A percentile compares a stretch with the other conserved stretches of the same genome.
Evolutionary conservation across 2,113 vertebrate genomes (phyloP).

Genomic region (Lates calcarifer): DNA sequence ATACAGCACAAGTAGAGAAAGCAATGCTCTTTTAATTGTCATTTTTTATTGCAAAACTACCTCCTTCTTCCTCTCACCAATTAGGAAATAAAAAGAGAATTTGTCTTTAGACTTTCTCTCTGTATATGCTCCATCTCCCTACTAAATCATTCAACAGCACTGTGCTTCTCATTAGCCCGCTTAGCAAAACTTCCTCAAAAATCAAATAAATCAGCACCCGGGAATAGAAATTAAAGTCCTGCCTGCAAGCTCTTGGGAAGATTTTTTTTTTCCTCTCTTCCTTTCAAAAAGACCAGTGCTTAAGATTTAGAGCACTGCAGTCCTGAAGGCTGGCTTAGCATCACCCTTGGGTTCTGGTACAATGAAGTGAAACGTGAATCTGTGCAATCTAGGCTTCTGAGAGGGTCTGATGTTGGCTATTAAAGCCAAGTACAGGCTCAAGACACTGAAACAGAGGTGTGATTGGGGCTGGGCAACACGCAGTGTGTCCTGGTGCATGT

Average conservation of each 20-base stretch:
- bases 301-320: slow-evolving; percentile 71
- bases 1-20: slow-evolving; percentile 71
- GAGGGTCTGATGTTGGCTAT: not conserved
- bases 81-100: slow-evolving; percentile 89
- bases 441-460: slow-evolving; percentile 4
- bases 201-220: slow-evolving; percentile 92
- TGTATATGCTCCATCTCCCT: slow-evolving; percentile 76
- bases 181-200: slow-evolving; percentile 92
- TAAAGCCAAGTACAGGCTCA: not conserved
- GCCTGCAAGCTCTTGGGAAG: slow-evolving; percentile 72
- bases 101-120: slow-evolving; percentile 83
- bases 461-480: not conserved
- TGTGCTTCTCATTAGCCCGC: slow-evolving; percentile 91
- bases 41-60: slow-evolving; percentile 83
- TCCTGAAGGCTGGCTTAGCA: slow-evolving; percentile 49
- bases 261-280: slow-evolving; percentile 17
- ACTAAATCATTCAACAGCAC: slow-evolving; percentile 91
- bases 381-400: not conserved
- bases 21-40: slow-evolving; percentile 74
- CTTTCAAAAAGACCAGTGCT: slow-evolving; percentile 51
- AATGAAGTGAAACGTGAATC: slow-evolving; percentile 37
- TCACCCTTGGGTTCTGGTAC: slow-evolving; percentile 50
- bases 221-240: slow-evolving; percentile 91
- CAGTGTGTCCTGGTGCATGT: not conserved
- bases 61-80: slow-evolving; percentile 87